These are phyloP conservation scores for Pycnonotus jocosus DNA, from an alignment of 2,113 vertebrate genomes.

Conservation along the genomic window DNA sequence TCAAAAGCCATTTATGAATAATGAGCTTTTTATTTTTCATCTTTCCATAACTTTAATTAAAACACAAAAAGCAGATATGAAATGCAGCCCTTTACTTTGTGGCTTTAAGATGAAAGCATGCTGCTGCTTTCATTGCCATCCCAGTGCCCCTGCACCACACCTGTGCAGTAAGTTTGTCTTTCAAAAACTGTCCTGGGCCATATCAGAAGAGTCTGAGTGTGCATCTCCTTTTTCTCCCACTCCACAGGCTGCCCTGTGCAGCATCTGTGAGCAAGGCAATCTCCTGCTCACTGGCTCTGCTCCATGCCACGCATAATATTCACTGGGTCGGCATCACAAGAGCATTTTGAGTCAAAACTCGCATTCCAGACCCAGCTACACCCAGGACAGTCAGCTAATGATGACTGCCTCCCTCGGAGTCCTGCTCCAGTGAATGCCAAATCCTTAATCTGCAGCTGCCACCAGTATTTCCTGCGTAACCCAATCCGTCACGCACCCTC, in stretches of 20 bases:
- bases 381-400: not conserved
- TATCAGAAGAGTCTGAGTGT: not conserved
- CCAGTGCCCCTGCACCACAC: not conserved
- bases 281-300: not conserved
- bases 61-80: not conserved
- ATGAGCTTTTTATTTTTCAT: not conserved
- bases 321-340: not conserved
- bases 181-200: not conserved
- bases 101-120: not conserved
- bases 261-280: not conserved
- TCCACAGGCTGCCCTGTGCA: not conserved
- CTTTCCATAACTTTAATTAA: not conserved
- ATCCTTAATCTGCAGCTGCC: not conserved
- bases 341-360: not conserved
- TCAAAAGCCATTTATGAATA: slow-evolving; percentile 3
- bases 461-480: not conserved
- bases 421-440: not conserved
- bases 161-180: not conserved
- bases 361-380: accelerated
- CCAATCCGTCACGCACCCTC: not conserved
- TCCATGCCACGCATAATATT: not conserved
- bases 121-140: not conserved
- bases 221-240: accelerated
- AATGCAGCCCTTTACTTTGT: not conserved
- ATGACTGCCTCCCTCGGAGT: not conserved